These are phyloP conservation scores for Oncorhynchus keta DNA, from an alignment of 2,113 vertebrate genomes.

Conservation along the genomic window DNA sequence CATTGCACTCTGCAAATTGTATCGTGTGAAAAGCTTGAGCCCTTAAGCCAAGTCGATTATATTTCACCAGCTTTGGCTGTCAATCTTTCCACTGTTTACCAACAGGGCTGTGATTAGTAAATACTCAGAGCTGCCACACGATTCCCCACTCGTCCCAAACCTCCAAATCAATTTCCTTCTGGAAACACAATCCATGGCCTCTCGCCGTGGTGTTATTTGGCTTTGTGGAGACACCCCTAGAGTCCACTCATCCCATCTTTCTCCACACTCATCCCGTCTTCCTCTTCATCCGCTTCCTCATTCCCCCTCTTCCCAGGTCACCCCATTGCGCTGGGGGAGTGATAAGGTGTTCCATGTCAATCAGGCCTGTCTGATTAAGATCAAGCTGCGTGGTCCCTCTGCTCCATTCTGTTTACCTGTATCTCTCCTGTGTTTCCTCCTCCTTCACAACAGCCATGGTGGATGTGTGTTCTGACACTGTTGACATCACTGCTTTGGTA, in stretches of 20 bases:
- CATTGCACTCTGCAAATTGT: constrained; percentile 64
- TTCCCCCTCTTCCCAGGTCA: background rate
- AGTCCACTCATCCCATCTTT: background rate
- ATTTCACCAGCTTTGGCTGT: constrained; percentile 60
- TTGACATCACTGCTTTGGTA: background rate
- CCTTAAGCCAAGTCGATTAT: constrained; percentile 63
- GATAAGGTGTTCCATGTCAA: background rate
- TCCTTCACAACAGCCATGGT: background rate
- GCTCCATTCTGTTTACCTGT: background rate
- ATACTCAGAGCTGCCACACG: constrained; percentile 23
- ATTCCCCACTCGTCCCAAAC: constrained; percentile 26
- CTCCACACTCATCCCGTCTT: background rate
- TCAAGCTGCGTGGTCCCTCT: background rate
- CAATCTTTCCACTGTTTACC: constrained; percentile 61
- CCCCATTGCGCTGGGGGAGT: background rate
- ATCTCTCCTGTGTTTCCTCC: background rate
- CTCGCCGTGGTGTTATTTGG: constrained; percentile 17
- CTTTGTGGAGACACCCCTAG: background rate
- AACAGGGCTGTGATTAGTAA: constrained; percentile 57
- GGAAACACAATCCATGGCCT: constrained; percentile 31
- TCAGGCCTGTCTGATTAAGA: background rate
- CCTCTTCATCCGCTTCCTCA: too few species aligned
- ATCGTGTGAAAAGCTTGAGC: constrained; percentile 57
- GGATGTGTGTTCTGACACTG: background rate
- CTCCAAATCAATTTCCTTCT: constrained; percentile 52